Conservation (phyloP, 2,113 vertebrate species). For the Podilymbus podiceps region DNA sequence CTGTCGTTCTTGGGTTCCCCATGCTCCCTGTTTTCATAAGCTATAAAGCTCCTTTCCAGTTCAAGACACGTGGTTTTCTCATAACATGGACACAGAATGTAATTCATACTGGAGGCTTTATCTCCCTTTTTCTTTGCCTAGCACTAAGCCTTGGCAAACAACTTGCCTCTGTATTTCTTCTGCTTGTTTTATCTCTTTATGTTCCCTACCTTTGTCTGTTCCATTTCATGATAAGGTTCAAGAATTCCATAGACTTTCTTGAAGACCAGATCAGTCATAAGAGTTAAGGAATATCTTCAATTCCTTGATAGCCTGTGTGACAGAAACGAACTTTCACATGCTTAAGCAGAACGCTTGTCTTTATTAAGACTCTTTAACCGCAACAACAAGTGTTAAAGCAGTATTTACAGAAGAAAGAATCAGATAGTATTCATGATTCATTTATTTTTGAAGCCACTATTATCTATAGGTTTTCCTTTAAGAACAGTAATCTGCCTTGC, state of each 20-base stretch:
- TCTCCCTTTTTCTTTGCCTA: background rate
- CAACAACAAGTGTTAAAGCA: background rate
- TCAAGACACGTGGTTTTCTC: background rate
- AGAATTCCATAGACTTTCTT: background rate
- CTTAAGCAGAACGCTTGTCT: background rate
- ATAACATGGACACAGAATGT: background rate
- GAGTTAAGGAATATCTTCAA: background rate
- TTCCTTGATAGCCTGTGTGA: background rate
- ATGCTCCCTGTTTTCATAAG: background rate
- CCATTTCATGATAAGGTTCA: background rate
- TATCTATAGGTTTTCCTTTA: background rate
- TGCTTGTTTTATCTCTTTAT: background rate
- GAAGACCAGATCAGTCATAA: background rate
- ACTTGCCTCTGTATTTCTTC: background rate
- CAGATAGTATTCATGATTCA: background rate
- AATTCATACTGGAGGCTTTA: background rate
- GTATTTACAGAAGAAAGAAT: background rate
- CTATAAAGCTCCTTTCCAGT: background rate
- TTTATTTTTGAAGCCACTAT: background rate
- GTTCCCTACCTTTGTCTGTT: background rate
- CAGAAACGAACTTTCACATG: background rate
- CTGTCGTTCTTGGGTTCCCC: background rate
- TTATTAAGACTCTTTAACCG: background rate
- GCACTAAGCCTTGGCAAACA: background rate
- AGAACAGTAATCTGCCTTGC: background rate